Evolutionary conservation across 1,140 invertebrate genomes (phyloP).

Genomic region (Cydia pomonella): DNA sequence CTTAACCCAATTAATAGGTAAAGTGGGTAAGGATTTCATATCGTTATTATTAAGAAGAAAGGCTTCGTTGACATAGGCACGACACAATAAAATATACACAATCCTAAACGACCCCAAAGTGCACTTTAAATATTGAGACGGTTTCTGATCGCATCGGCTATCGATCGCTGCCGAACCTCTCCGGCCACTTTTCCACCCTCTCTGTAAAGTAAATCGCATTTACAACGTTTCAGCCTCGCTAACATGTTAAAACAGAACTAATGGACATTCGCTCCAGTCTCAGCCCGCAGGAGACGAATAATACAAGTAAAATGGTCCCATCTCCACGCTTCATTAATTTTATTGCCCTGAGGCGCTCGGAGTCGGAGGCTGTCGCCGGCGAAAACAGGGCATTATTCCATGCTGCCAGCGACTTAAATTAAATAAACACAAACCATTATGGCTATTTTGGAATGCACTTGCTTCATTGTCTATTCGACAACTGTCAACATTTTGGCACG

Average conservation of each 20-base stretch:
- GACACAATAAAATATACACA: not conserved
- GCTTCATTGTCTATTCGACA: constrained; percentile 67
- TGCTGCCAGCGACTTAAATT: constrained; percentile 76
- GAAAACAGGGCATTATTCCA: constrained; percentile 75
- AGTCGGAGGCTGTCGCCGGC: constrained; percentile 62
- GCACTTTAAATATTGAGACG: constrained; percentile 41
- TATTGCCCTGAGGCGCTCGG: constrained; percentile 78
- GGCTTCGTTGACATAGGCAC: too few relatives aligned
- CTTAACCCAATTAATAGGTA: too few relatives aligned
- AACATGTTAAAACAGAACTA: constrained; percentile 81
- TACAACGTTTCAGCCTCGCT: constrained; percentile 80
- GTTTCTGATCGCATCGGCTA: constrained; percentile 58
- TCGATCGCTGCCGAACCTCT: constrained; percentile 70
- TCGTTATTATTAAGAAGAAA: too few relatives aligned
- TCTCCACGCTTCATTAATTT: constrained; percentile 81
- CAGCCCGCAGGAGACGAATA: constrained; percentile 80
- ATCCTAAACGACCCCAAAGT: constrained; percentile 19
- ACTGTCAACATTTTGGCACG: constrained; percentile 70
- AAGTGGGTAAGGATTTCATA: too few relatives aligned
- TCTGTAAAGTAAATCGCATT: constrained; percentile 79
- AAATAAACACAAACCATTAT: constrained; percentile 77
- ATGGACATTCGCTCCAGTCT: constrained; percentile 80
- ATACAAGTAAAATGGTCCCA: constrained; percentile 81
- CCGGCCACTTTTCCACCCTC: constrained; percentile 75
- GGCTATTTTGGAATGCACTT: constrained; percentile 60